Evolutionary conservation across 2,113 vertebrate species (phyloP).

Genomic region (Reinhardtius hippoglossoides): DNA sequence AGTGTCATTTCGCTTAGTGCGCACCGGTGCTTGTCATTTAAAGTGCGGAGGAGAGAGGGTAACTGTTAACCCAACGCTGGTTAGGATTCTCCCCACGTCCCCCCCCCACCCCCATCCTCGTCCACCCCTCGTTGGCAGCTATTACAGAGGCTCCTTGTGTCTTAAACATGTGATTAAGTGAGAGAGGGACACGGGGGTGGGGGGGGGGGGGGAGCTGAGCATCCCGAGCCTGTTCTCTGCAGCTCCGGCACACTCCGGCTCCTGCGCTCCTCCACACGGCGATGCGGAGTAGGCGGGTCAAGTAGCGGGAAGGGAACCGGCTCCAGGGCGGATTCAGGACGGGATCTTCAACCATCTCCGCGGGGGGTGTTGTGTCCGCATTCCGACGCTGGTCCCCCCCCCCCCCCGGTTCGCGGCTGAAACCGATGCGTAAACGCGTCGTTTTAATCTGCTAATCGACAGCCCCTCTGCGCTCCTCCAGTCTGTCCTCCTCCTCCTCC

Average conservation of each 20-base stretch:
- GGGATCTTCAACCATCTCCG: constrained; percentile 66
- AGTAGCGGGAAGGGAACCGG: constrained; percentile 16
- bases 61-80: constrained; percentile 19
- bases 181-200: constrained; percentile 66
- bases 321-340: constrained; percentile 62
- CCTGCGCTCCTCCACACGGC: constrained; percentile 55
- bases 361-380: constrained; percentile 47
- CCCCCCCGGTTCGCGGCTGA: constrained; percentile 13
- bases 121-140: constrained; percentile 62
- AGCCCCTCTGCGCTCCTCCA: constrained; percentile 47
- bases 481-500: constrained; percentile 39
- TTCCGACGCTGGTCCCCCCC: constrained; percentile 35
- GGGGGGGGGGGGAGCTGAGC: constrained; percentile 47
- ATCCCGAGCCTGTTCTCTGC: constrained; percentile 45
- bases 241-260: constrained; percentile 53
- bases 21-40: constrained; percentile 27
- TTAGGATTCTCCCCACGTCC: constrained; percentile 68
- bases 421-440: constrained; percentile 50
- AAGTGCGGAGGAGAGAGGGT: constrained; percentile 23
- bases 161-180: constrained; percentile 82
- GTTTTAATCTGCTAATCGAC: constrained; percentile 55
- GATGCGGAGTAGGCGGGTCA: constrained; percentile 79
- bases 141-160: constrained; percentile 83
- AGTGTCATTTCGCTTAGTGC: constrained; percentile 36
- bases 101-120: neutral